Percentiles rank a stretch among this genome's conserved stretches.
These are phyloP conservation scores for Myotis daubentonii DNA, from an alignment of 2,797 vertebrate species.

Conservation along the genomic window DNA sequence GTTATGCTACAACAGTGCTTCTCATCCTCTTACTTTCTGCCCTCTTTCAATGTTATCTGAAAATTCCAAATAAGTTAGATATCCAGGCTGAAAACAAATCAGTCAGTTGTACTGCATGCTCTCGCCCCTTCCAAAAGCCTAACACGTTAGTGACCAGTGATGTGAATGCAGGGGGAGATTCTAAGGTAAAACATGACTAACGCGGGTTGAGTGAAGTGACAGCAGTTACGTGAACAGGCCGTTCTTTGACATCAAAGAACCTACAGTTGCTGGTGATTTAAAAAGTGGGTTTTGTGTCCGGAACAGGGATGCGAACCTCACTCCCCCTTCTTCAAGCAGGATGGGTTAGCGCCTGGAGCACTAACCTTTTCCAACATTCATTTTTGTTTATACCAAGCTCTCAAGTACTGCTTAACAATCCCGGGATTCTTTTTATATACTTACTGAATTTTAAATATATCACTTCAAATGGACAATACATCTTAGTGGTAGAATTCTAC, in stretches of 20 bases:
- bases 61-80: not conserved
- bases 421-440: not conserved
- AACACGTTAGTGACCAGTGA: not conserved
- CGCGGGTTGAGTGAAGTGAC: not conserved
- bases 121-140: not conserved
- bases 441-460: not conserved
- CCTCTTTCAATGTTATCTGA: not conserved
- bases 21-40: not conserved
- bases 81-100: not conserved
- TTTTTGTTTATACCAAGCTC: not conserved
- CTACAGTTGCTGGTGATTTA: not conserved
- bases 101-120: rapidly evolving
- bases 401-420: not conserved
- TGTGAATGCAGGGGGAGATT: not conserved
- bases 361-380: not conserved
- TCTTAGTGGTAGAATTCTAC: not conserved
- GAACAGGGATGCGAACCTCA: not conserved
- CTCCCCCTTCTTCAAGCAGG: not conserved
- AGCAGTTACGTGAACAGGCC: not conserved
- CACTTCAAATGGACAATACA: conserved; percentile 4
- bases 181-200: not conserved
- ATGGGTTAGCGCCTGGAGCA: too few species aligned
- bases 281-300: not conserved
- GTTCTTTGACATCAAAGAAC: too few species aligned
- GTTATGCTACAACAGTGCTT: not conserved